Base-by-base conservation (phyloP, 2,797 vertebrate genomes). In the Corythornis leucogaster region DNA sequence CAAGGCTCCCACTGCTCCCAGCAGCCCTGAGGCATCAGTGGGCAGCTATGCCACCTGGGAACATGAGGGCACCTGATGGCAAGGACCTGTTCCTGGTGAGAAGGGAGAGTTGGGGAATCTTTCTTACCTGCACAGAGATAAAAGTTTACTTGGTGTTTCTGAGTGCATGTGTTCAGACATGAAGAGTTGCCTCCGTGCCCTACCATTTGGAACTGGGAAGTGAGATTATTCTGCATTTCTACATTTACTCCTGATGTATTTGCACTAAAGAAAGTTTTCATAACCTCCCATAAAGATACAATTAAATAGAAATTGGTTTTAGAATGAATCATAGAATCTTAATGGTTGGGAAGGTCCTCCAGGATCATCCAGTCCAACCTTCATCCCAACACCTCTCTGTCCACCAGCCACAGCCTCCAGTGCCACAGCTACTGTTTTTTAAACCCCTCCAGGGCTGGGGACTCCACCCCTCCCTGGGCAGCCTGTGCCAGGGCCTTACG, bases 61-160 rank as follows among this genome's bases (percentile, higher is more conserved):
- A 30, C 1, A 50, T n/a, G n/a, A 28, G 30, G 35, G 10, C 2
- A 0, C 19, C 55, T 25, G 22, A 42, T 57, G 1, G 4, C 31
- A 12, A 38, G 40, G 33, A 75, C 24, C 50, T 71, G n/a, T 10
- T 63, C 40, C 40, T 1, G 1, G 25, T 2, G 18, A 28, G 26
- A n/a, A n/a, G 31, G 33, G 22, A 43, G 15, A 79, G 38, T 42
- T 48, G 30, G 1, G 2, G 18, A 9, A 35, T 16, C 3, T 51
- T 53, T 53, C 75, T 54, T 20, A 67, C 18, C 8, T 2, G 19
- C 25, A 21, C 12, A 30, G 26, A 24, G 42, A 13, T 30, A 6
- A 58, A 62, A 45, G 30, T 31, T 51, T 12, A 18, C 20, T 43
- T 25, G 30, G 31, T 31, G 42, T 48, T 53, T 67, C 13, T 20